Evolutionary conservation across 2,797 vertebrate genomes (phyloP).

Genomic region (Urosaurus nigricauda): DNA sequence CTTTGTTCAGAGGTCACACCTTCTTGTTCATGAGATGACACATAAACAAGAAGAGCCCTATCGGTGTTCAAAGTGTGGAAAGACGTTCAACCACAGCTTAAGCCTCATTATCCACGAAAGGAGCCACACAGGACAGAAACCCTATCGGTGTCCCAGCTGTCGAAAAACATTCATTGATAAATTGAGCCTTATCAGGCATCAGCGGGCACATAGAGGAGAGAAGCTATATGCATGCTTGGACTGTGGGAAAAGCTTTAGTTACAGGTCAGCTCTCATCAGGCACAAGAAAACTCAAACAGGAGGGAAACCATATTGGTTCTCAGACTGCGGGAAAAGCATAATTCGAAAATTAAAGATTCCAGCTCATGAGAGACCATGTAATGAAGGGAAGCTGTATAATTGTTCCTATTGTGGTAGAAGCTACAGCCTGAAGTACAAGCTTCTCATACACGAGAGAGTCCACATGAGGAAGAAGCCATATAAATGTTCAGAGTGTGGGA

Average conservation of each 20-base stretch:
- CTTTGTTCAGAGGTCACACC: slow-evolving; percentile 3
- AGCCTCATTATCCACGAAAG: slow-evolving; percentile 25
- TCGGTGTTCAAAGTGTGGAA: slow-evolving; percentile 13
- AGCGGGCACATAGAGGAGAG: neutral
- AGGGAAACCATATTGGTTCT: slow-evolving; percentile 25
- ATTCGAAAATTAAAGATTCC: slow-evolving; percentile 11
- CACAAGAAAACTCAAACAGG: neutral
- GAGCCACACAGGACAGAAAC: slow-evolving; percentile 18
- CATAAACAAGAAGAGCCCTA: slow-evolving; percentile 8
- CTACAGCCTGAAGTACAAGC: slow-evolving; percentile 22
- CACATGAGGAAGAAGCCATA: slow-evolving; percentile 9
- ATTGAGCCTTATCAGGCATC: neutral
- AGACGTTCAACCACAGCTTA: slow-evolving; percentile 16
- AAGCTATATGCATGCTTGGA: neutral
- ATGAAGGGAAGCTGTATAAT: neutral
- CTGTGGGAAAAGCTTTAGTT: slow-evolving; percentile 4
- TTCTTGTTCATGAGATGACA: slow-evolving; percentile 2
- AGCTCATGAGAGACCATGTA: neutral
- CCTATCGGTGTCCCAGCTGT: neutral
- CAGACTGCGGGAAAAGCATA: slow-evolving; percentile 14
- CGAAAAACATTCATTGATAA: neutral
- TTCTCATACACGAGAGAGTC: slow-evolving; percentile 1
- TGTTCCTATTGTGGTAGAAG: neutral
- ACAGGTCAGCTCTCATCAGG: slow-evolving; percentile 6
- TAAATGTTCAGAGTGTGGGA: neutral